Conservation (phyloP, 2,888 invertebrate species). For the Amiota mariae region DNA sequence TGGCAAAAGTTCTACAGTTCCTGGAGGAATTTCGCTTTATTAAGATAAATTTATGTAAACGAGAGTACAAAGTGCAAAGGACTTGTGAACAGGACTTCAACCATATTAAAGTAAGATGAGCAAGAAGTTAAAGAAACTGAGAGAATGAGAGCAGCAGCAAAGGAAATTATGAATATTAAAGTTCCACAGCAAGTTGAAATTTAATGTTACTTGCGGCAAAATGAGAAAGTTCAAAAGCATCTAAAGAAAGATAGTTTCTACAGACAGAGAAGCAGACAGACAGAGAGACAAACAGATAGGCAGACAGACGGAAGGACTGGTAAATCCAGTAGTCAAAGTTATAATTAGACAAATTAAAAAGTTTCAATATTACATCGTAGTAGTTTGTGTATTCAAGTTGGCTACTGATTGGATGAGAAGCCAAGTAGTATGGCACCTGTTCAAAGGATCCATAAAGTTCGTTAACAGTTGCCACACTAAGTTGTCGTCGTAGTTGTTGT, state of each 20-base stretch:
- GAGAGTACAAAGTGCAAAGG: conserved; percentile 33
- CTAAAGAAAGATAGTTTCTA: not conserved
- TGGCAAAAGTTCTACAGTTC: conserved; percentile 44
- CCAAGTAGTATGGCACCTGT: not conserved
- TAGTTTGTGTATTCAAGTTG: not conserved
- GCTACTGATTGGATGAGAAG: not conserved
- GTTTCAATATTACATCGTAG: conserved; percentile 40
- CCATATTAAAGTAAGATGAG: not conserved
- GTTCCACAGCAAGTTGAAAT: conserved; percentile 39
- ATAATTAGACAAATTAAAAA: conserved; percentile 62
- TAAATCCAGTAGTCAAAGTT: conserved; percentile 39
- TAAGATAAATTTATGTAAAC: conserved; percentile 45
- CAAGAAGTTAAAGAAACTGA: not conserved
- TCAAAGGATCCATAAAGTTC: not conserved
- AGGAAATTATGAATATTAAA: conserved; percentile 49
- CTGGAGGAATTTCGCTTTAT: conserved; percentile 38
- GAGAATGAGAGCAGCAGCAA: not conserved
- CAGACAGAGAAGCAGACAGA: not conserved
- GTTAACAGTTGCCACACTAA: not conserved
- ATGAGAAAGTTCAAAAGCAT: not conserved
- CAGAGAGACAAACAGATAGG: not conserved
- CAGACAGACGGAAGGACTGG: not conserved
- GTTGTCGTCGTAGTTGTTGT: too few relatives aligned
- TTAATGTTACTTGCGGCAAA: conserved; percentile 44
- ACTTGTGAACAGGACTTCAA: not conserved